These are phyloP conservation scores for Pteropus alecto DNA, from an alignment of 2,113 vertebrate species.

Conservation along the genomic window DNA sequence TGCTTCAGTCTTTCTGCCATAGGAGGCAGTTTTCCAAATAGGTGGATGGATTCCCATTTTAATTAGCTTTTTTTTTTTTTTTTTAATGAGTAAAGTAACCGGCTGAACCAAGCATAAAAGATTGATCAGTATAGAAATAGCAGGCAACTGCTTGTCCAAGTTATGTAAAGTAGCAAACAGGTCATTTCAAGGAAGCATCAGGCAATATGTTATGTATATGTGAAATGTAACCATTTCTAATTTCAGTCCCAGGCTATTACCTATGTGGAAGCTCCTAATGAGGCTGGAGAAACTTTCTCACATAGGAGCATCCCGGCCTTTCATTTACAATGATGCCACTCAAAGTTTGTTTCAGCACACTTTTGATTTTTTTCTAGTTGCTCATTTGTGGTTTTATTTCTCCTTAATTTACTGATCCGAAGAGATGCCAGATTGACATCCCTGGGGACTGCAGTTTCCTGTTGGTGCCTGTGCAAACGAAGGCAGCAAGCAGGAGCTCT, in stretches of 20 bases:
- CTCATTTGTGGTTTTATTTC: conserved; percentile 40
- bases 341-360: conserved; percentile 54
- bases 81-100: conserved; percentile 53
- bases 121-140: conserved; percentile 56
- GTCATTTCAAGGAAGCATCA: conserved; percentile 55
- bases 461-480: neutral
- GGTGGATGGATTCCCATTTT: conserved; percentile 63
- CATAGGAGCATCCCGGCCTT: conserved; percentile 30
- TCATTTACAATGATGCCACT: conserved; percentile 68
- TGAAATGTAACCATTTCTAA: conserved; percentile 70
- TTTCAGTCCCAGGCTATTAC: conserved; percentile 69
- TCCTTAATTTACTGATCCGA: conserved; percentile 57
- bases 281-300: conserved; percentile 61
- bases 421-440: conserved; percentile 50
- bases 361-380: neutral
- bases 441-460: neutral
- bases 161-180: conserved; percentile 55
- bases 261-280: conserved; percentile 65
- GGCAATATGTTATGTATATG: neutral
- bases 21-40: conserved; percentile 70
- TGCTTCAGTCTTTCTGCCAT: conserved; percentile 51
- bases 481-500: neutral
- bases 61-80: conserved; percentile 74
- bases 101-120: conserved; percentile 30
- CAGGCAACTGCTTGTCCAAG: neutral